Base-by-base conservation (phyloP, 2,888 invertebrate species). In the Hydriomena furcata region DNA sequence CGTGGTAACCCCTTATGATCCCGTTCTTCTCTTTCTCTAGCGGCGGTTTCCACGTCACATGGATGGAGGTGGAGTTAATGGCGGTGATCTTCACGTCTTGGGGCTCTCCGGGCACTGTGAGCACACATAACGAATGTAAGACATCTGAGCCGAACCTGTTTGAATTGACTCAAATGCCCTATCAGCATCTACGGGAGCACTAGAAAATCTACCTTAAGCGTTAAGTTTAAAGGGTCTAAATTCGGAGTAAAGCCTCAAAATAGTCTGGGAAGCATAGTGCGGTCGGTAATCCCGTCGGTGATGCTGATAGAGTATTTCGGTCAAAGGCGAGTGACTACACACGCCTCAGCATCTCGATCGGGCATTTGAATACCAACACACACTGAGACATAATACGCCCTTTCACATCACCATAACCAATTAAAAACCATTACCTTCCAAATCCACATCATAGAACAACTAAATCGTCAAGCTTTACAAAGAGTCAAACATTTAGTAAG, bases 101-200 rank as follows among this genome's bases (percentile, higher is more conserved):
- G 36, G 99, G 99, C 88, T 98, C 96, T 61, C 98, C 98, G 68
- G 99, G 99, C 92, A 99, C 99, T 99, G 94, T 89, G 92, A 91
- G 63, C 62, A 82, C 65, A 82, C 64, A 73, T 56, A 52, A 17
- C 13, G 11, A 11, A 61, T 63, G 65, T 85, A 63, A 85, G 69
- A 69, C 42, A 68, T 55, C 62, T 58, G 66, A 66, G 52, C 82
- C 74, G 41, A 8, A 82, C 60, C 61, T 69, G 51, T 37, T 52
- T 52, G 63, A 70, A 52, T 37, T 52, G 68, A 83, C 85, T 87
- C 84, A 68, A 86, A 84, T 84, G 88, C 89, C 90, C 89, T 90
- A 90, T 88, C 90, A 90, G 90, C 90, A 90, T 87, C 90, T 90
- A 90, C 84, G 79, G 78, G 84, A 84, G 81, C 84, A 74, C 86